Base-by-base conservation (phyloP, 2,888 invertebrate genomes). In the Apamea anceps region DNA sequence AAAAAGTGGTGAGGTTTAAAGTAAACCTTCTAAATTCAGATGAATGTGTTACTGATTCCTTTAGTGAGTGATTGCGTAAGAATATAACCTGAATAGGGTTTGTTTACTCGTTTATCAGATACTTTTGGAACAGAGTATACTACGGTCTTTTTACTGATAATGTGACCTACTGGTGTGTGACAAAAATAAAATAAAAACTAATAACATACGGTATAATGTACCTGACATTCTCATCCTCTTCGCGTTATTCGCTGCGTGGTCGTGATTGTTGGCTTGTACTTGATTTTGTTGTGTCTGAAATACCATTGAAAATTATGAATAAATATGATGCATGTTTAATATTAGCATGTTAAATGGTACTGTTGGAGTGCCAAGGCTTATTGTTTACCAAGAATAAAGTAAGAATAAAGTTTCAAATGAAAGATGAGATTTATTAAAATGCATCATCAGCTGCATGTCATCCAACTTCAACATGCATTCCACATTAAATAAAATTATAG, bases 171-270 rank as follows among this genome's bases (percentile, higher is more conserved):
- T 68, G 21, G 21, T 80, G 63, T 73, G 18, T 48, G 54, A 60
- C 15, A 76, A 78, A 87, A 85, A 87, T 80, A 86, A 82, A 84
- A 83, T 70, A 80, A 82, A 82, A 82, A 73, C 85, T 72, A 72
- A 85, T 62, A 81, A 83, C 83, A 85, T 85, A 83, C 85, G 85
- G 68, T 78, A 78, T 77, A 73, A 73, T 45, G 89, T 91, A 96
- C 97, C 97, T 91, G 96, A 92, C 96, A 97, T 96, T 87, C 97
- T 96, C 97, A 97, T 97, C 92, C 97, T 91, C 93, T 97, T 97
- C 0, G 96, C 97, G 77, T 96, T 97, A 83, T 96, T 96, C 1
- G 96, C 96, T 8, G 95, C 97, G 86, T 97, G 97, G 79, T 97
- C 97, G 81, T 97, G 97, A 86, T 95, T 97, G 81, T 97, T 97